A percentile compares a stretch with the other conserved stretches of the same genome.
Evolutionary conservation across 2,888 invertebrate species (phyloP).

Genomic region (Stictocephala bisonia): DNA sequence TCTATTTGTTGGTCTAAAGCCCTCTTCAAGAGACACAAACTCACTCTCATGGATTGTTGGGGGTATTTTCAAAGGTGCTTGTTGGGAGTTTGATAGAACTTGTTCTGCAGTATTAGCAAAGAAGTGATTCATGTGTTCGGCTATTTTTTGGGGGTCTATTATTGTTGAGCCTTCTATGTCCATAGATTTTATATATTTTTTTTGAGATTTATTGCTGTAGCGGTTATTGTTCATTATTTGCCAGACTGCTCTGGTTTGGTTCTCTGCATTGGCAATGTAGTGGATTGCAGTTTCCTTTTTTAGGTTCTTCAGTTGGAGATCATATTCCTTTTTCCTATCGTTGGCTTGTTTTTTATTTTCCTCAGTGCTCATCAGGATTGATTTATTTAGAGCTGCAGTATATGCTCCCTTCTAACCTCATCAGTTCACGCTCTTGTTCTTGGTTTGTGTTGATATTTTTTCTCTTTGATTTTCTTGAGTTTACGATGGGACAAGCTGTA

Average conservation of each 20-base stretch:
- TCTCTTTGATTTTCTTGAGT: conserved; percentile 20
- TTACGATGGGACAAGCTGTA: conserved; percentile 7
- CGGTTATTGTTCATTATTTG: conserved; percentile 12
- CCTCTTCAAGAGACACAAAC: background rate
- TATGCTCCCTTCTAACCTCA: conserved; percentile 19
- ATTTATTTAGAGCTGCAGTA: conserved; percentile 7
- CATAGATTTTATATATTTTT: conserved; percentile 1
- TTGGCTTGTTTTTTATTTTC: conserved; percentile 5
- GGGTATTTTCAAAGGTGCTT: background rate
- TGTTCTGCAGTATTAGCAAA: conserved; percentile 29
- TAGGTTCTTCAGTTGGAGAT: conserved; percentile 13
- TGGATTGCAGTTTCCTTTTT: conserved; percentile 2
- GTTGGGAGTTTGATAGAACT: conserved; percentile 10
- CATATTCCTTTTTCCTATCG: background rate
- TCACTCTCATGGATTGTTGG: background rate
- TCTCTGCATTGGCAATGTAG: conserved; percentile 21
- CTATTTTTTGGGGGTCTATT: conserved; percentile 32
- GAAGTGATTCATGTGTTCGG: conserved; percentile 24
- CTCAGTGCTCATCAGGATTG: conserved; percentile 6
- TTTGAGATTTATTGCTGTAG: conserved; percentile 9
- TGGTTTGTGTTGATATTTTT: conserved; percentile 8
- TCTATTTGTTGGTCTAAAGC: conserved; percentile 19
- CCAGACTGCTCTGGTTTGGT: conserved; percentile 13
- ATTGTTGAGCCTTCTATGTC: conserved; percentile 5
- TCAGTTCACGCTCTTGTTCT: conserved; percentile 1